A percentile compares a stretch with the other conserved stretches of the same genome.
These are phyloP conservation scores for Tetramorium alpestre DNA, from an alignment of 1,140 invertebrate species.

Conservation along the genomic window DNA sequence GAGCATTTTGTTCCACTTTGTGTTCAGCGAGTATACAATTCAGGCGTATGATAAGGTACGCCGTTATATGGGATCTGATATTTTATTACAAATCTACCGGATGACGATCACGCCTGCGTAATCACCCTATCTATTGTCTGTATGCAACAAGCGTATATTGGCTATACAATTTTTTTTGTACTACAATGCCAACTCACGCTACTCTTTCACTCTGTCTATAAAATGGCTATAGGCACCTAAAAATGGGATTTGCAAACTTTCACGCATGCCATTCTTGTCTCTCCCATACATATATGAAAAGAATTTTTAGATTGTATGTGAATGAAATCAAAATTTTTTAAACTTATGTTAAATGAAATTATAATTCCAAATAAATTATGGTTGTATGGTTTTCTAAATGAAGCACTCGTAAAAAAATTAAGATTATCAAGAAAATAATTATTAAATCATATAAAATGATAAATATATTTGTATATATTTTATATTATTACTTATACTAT, in stretches of 20 bases:
- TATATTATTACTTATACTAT: background rate
- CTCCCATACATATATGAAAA: background rate
- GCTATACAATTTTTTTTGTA: slow-evolving; percentile 76
- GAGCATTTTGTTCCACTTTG: slow-evolving; percentile 70
- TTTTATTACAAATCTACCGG: slow-evolving; percentile 73
- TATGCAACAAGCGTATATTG: slow-evolving; percentile 79
- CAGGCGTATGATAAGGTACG: slow-evolving; percentile 64
- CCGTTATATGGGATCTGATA: slow-evolving; percentile 9
- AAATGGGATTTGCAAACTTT: slow-evolving; percentile 66
- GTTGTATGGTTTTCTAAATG: background rate
- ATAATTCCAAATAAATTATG: background rate
- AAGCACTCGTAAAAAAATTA: background rate
- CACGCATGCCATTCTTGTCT: slow-evolving; percentile 28
- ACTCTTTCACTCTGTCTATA: slow-evolving; percentile 62
- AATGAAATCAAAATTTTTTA: background rate
- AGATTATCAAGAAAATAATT: background rate
- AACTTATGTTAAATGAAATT: background rate
- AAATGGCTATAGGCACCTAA: slow-evolving; percentile 69
- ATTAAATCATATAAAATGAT: background rate
- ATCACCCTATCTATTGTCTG: slow-evolving; percentile 78
- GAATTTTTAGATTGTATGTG: slow-evolving; percentile 5
- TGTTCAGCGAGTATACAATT: slow-evolving; percentile 69
- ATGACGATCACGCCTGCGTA: slow-evolving; percentile 79
- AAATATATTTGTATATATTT: background rate
- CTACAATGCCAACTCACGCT: slow-evolving; percentile 77